phyloP scores from a whole-genome alignment of 2,888 invertebrate genomes.

The Nomada fucata region DNA sequence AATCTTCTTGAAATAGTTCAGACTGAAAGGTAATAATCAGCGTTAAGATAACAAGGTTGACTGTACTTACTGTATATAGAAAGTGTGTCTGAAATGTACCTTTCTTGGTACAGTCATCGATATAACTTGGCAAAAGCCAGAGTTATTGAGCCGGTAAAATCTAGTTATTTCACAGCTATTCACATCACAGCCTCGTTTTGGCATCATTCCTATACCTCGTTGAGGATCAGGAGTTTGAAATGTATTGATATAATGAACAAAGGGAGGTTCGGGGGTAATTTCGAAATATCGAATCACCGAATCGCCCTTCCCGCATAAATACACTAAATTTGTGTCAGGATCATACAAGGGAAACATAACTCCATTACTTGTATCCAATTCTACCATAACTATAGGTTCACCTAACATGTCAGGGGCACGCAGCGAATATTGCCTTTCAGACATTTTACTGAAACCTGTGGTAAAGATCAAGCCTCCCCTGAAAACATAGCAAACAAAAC shows the following conservation, averaged over 20 bases:
- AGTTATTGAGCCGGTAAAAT: slow-evolving; percentile 98
- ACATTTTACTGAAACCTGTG: slow-evolving; percentile 97
- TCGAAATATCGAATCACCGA: slow-evolving; percentile 98
- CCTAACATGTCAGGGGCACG: slow-evolving; percentile 94
- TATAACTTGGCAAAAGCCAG: slow-evolving; percentile 96
- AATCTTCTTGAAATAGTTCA: slow-evolving; percentile 98
- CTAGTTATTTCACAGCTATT: slow-evolving; percentile 97
- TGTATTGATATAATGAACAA: slow-evolving; percentile 98
- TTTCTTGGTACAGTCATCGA: slow-evolving; percentile 99
- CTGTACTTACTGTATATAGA: no score
- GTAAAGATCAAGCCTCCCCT: slow-evolving; percentile 83
- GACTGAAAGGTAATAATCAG: slow-evolving; percentile 85
- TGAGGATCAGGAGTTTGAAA: slow-evolving; percentile 99
- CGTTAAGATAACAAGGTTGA: not conserved
- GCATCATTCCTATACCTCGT: slow-evolving; percentile 98
- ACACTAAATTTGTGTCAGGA: slow-evolving; percentile 97
- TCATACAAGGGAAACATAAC: slow-evolving; percentile 99
- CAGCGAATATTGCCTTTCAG: slow-evolving; percentile 98
- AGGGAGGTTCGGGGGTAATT: slow-evolving; percentile 96
- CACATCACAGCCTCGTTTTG: slow-evolving; percentile 98
- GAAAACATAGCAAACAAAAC: slow-evolving; percentile 66
- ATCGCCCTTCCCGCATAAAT: slow-evolving; percentile 98
- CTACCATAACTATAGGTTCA: slow-evolving; percentile 96
- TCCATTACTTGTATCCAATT: slow-evolving; percentile 97
- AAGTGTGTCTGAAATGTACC: slow-evolving; percentile 82